Base-by-base conservation (phyloP, 2,797 vertebrate genomes). In the Gymnothorax javanicus region DNA sequence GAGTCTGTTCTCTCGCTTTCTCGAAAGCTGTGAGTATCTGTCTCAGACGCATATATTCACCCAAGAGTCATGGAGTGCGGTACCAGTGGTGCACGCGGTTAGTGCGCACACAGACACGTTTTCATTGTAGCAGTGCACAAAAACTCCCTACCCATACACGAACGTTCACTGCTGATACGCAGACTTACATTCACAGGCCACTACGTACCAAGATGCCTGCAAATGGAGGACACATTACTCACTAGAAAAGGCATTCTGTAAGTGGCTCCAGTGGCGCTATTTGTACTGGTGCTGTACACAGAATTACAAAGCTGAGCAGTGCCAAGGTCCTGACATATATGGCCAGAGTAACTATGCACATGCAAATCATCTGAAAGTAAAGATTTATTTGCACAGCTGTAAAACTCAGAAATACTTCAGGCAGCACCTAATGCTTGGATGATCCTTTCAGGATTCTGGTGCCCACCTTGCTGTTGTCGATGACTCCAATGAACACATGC, bases 201-300 rank as follows among this genome's bases (percentile, higher is more conserved):
- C 33, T 2, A 43, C 33, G 33, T 43, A 43, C 33, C 33, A 43
- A 43, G 33, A 43, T 43, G 33, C 33, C 33, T 43, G 2, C 33
- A 43, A 43, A 43, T 43, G 33, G 33, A 43, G 33, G 33, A 43
- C 33, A 43, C 33, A 43, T 43, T 43, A 52, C 33, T 25, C 33
- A 81, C 86, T 43, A 82, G 82, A 87, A 82, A 86, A 52, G n/a
- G 33, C 33, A 43, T 1, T 1, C 33, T 43, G 33, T 43, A 43
- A 43, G 33, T 57, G 91, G 98, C 97, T 98, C 98, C 97, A 99
- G 98, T 99, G 98, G 98, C 97, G 98, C 98, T 99, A 99, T 99
- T 98, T 97, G 98, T 99, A 97, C 97, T 98, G 97, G 98, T 99
- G 98, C 98, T 99, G 33, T 99, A 99, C 98, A 99, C 90, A 95